Conservation (phyloP, 1,140 invertebrate species). For the Chironomus striatipennis region DNA sequence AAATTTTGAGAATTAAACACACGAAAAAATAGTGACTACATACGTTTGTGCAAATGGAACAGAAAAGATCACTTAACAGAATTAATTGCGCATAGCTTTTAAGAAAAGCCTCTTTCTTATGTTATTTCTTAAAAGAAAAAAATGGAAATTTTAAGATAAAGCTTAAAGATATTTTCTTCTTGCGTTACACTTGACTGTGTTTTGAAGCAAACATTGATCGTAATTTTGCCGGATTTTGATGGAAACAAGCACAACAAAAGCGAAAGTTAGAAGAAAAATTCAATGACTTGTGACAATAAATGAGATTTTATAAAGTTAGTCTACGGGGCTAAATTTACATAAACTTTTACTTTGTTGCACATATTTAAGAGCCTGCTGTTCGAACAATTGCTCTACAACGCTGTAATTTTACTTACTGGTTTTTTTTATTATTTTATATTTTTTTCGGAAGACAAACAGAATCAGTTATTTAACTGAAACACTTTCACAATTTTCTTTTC, state of each 20-base stretch:
- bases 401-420: conserved; percentile 1
- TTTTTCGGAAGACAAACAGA: conserved; percentile 3
- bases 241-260: conserved; percentile 7
- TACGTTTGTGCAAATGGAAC: too few relatives aligned
- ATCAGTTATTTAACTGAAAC: conserved; percentile 13
- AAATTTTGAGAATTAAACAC: too few relatives aligned
- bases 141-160: neutral
- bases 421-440: conserved; percentile 2
- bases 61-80: neutral
- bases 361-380: neutral
- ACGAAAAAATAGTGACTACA: too few relatives aligned
- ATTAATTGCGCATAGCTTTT: conserved; percentile 13
- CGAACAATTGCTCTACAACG: neutral
- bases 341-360: conserved; percentile 8
- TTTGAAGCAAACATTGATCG: neutral
- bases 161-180: neutral
- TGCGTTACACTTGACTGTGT: neutral
- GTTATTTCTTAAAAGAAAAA: neutral
- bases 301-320: neutral
- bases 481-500: conserved; percentile 5
- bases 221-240: neutral
- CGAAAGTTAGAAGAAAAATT: neutral
- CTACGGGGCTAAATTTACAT: neutral
- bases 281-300: conserved; percentile 12
- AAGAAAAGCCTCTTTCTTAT: neutral